Conservation (phyloP, 2,113 vertebrate species). For the Seriola quinqueradiata region DNA sequence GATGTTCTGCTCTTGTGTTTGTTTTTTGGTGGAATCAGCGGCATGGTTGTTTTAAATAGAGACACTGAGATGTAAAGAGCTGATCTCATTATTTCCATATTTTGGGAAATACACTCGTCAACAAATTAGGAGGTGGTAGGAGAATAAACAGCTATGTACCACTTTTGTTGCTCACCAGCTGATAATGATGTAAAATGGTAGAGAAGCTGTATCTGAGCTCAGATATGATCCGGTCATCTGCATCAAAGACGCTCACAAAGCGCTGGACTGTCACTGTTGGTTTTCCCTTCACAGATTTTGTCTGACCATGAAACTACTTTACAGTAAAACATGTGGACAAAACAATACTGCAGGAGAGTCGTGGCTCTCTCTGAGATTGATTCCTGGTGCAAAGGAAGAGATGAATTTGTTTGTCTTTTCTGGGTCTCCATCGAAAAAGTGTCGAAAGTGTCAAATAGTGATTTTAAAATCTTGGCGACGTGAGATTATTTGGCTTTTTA, state of each 20-base stretch:
- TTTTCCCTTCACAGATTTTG: not conserved
- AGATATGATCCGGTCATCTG: not conserved
- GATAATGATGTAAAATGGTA: not conserved
- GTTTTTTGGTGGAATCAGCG: conserved; percentile 28
- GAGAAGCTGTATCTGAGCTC: not conserved
- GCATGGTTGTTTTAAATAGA: conserved; percentile 27
- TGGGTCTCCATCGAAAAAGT: too few relatives aligned
- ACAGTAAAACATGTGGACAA: not conserved
- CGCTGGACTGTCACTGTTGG: not conserved
- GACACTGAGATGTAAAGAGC: conserved; percentile 16
- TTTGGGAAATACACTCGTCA: conserved; percentile 18
- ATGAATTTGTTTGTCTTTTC: too few relatives aligned
- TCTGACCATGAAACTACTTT: not conserved
- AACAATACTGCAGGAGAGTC: too few relatives aligned
- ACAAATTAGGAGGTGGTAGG: conserved; percentile 26
- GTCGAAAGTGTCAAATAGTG: too few relatives aligned
- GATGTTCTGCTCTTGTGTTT: conserved; percentile 24
- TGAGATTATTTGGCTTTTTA: too few relatives aligned
- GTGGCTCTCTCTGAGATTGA: too few relatives aligned
- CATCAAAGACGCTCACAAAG: too few relatives aligned
- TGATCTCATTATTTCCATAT: conserved; percentile 29
- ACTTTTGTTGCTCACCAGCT: not conserved
- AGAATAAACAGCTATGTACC: not conserved
- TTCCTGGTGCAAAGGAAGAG: not conserved
- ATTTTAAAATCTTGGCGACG: too few relatives aligned